Evolutionary conservation across 53 echinoderm and acorn worm genomes (phyloP).

Genomic region (Astropecten irregularis): DNA sequence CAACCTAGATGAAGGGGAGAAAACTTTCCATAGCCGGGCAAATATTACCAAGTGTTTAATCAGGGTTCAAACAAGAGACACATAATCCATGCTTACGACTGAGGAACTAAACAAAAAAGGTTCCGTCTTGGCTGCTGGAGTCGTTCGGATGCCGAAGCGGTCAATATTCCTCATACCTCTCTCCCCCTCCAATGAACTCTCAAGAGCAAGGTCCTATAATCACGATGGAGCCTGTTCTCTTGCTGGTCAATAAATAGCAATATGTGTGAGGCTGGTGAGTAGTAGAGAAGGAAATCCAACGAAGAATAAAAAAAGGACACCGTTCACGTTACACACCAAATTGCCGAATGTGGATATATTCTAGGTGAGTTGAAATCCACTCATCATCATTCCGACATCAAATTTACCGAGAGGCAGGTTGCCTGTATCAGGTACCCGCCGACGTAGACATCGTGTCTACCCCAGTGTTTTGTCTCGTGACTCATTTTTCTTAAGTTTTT

Average conservation of each 20-base stretch:
- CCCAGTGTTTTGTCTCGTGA: not conserved
- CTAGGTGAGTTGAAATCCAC: no score
- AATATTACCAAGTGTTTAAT: constrained; percentile 12
- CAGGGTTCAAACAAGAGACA: constrained; percentile 21
- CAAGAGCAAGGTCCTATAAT: not conserved
- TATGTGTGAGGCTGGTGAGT: not conserved
- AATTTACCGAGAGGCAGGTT: constrained; percentile 4
- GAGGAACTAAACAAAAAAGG: no score
- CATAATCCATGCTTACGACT: no score
- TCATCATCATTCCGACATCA: not conserved
- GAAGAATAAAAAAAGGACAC: no score
- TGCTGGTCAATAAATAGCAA: not conserved
- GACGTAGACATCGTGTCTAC: constrained; percentile 22
- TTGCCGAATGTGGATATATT: no score
- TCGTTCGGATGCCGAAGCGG: no score
- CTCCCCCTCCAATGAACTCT: not conserved
- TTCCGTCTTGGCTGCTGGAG: not conserved
- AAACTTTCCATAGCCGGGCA: constrained; percentile 16
- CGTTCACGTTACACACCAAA: not conserved
- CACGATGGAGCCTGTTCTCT: constrained; percentile 6
- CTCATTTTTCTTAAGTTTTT: not conserved
- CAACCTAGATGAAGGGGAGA: not conserved
- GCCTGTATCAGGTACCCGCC: constrained; percentile 5
- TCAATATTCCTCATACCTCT: constrained; percentile 36
- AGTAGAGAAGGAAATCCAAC: no score